Conservation (phyloP, 2,888 invertebrate genomes). For the Meta bourneti region DNA sequence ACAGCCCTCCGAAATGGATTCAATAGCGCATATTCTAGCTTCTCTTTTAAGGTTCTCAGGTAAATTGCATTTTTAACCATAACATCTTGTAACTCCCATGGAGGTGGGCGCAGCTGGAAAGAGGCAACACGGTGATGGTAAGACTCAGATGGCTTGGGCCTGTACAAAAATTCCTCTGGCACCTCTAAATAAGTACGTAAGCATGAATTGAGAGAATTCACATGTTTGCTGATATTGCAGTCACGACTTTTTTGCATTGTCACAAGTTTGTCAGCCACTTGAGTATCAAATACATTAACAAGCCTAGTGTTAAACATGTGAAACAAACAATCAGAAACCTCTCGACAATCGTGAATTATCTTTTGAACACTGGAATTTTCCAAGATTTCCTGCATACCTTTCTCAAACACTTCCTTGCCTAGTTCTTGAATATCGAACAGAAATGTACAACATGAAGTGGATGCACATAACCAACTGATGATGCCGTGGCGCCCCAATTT, state of each 20-base stretch:
- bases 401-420: conserved; percentile 78
- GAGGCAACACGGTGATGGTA: neutral
- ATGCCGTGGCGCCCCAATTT: conserved; percentile 80
- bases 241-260: neutral
- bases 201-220: conserved; percentile 23
- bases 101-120: neutral
- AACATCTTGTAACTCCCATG: neutral
- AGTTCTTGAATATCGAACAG: conserved; percentile 80
- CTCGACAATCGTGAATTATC: conserved; percentile 85
- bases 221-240: neutral
- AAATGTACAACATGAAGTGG: conserved; percentile 79
- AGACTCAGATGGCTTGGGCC: neutral
- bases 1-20: neutral
- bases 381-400: conserved; percentile 82
- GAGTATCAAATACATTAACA: conserved; percentile 85
- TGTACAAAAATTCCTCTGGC: conserved; percentile 12
- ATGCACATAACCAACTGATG: conserved; percentile 80
- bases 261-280: conserved; percentile 81
- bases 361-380: conserved; percentile 82
- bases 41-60: conserved; percentile 3
- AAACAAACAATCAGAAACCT: conserved; percentile 84
- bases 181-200: conserved; percentile 18
- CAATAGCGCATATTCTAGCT: neutral
- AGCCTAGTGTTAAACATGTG: conserved; percentile 84
- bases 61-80: conserved; percentile 32